Conservation (phyloP, 1,140 invertebrate genomes). For the Nylanderia fulva region DNA sequence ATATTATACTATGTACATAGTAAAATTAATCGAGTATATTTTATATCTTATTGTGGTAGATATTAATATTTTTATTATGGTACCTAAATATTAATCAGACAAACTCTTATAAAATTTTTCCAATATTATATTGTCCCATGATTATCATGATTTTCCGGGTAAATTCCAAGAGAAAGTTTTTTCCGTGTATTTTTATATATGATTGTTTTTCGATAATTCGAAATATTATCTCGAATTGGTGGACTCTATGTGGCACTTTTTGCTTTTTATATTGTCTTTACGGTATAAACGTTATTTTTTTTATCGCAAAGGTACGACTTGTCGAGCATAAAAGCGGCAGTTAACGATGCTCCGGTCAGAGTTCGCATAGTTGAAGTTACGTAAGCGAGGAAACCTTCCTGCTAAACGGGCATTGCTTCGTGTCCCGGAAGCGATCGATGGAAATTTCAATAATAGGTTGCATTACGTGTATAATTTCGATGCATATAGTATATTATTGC, state of each 20-base stretch:
- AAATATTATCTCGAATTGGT: conserved; percentile 10
- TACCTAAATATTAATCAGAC: no score
- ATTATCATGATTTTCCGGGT: no score
- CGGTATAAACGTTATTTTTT: not conserved
- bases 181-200: no score
- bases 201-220: no score
- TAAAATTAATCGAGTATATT: no score
- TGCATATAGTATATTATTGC: not conserved
- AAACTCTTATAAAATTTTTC: no score
- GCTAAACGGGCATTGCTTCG: not conserved
- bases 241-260: not conserved
- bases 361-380: conserved; percentile 35
- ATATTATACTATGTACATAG: no score
- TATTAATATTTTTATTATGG: no score
- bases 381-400: conserved; percentile 41
- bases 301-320: conserved; percentile 44
- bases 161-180: no score
- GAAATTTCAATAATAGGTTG: conserved; percentile 34
- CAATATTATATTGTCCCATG: no score
- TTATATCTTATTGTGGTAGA: no score
- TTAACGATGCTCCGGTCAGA: conserved; percentile 45
- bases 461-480: conserved; percentile 15
- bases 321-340: conserved; percentile 34
- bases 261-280: not conserved
- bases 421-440: conserved; percentile 7